Conservation (phyloP, 2,888 invertebrate genomes). For the Ornithoptera priamus region DNA sequence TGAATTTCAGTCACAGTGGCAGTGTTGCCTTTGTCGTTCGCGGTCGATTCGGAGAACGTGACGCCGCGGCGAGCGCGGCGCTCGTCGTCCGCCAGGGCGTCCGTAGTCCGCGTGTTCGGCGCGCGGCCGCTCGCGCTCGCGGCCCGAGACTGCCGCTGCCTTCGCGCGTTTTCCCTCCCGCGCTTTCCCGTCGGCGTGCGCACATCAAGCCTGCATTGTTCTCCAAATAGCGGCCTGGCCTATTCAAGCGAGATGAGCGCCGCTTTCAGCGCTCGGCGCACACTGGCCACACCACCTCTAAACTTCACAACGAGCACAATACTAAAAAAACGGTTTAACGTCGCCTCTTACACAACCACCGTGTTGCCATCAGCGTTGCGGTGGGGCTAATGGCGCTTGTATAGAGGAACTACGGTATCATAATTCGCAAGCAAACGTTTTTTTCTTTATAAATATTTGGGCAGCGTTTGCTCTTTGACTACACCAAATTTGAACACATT, state of each 20-base stretch:
- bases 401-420: constrained; percentile 3
- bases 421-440: constrained; percentile 9
- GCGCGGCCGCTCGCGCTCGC: constrained; percentile 74
- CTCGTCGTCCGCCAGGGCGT: constrained; percentile 75
- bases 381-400: constrained; percentile 18
- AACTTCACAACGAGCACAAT: constrained; percentile 46
- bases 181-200: constrained; percentile 65
- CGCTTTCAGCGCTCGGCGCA: constrained; percentile 49
- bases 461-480: not conserved
- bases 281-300: constrained; percentile 50
- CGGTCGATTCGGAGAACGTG: constrained; percentile 75
- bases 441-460: not conserved
- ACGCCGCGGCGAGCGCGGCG: constrained; percentile 76
- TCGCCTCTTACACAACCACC: constrained; percentile 48
- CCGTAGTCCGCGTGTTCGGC: constrained; percentile 62
- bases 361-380: constrained; percentile 25
- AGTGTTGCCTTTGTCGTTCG: constrained; percentile 65
- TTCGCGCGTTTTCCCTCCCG: constrained; percentile 73
- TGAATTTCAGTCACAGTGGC: constrained; percentile 72
- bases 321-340: constrained; percentile 46
- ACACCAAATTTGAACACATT: not conserved
- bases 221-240: constrained; percentile 71
- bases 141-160: constrained; percentile 69
- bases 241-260: constrained; percentile 56
- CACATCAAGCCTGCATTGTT: constrained; percentile 77